Evolutionary conservation across 2,888 invertebrate species (phyloP), one percentile per base, ranked within the genome.

Genomic region (Lysandra bellargus): DNA sequence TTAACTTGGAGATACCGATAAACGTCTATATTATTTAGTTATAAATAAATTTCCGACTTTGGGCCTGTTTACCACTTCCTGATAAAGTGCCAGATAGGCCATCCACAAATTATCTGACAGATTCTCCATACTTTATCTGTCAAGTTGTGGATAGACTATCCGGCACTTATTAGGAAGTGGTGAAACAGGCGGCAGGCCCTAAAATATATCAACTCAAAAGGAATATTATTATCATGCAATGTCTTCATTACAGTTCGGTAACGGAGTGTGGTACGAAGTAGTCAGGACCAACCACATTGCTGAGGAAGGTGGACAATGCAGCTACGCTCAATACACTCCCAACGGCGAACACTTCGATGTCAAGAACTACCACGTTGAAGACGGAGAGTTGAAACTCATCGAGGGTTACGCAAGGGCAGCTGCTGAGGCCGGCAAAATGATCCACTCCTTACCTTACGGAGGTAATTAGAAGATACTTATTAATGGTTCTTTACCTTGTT

Each of bases 261-360:
- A 95, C 12, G 85, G 85, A 7, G 78, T 33, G 7, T 85, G 85
- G 85, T 85, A 83, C 44, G 85, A 84, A 81, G 78, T 82, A 12
- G 83, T 82, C 23, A 83, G 82, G 40, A 84, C 83, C 79, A 81
- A 81, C 2, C 81, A 82, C 78, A 57, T 44, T 6, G 69, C 79
- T 17, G 84, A 85, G 75, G 44, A 80, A 57, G 80, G 74, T 33
- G 83, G 80, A 6, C 80, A 81, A 40, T 85, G 85, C 60, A 80
- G 83, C 0, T 94, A 95, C 7, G 96, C 96, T 0, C 95, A 96
- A 82, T 96, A 96, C 89, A 92, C 88, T 0, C 86, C 91, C 17
- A 92, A 92, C 0, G 95, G 90, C 0, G 89, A 91, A 1, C 83
- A 85, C 0, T 84, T 92, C 61, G 90, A 87, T 57, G 87, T 93